phyloP scores from a whole-genome alignment of 2,113 vertebrate genomes.

The Macrotis lagotis region DNA sequence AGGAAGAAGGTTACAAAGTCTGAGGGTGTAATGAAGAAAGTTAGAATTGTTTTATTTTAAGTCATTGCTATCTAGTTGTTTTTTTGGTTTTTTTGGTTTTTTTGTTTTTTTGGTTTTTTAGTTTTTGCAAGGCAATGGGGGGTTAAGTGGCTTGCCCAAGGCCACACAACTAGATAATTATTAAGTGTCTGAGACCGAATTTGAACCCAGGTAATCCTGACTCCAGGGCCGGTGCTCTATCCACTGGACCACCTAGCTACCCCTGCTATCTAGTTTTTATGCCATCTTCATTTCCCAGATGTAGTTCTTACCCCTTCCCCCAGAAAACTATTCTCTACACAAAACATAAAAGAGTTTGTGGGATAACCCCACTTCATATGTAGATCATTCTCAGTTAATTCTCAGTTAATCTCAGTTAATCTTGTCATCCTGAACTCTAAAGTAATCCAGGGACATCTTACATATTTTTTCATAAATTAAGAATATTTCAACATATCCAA shows the following conservation, averaged over 20 bases:
- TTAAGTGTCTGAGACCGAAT: too few relatives aligned
- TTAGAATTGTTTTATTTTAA: not conserved
- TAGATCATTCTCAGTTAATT: not conserved
- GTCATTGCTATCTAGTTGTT: too few relatives aligned
- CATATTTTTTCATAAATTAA: not conserved
- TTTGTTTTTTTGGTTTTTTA: too few relatives aligned
- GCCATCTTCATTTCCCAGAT: not conserved
- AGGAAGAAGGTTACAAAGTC: not conserved
- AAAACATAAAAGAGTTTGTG: not conserved
- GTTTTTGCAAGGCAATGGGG: too few relatives aligned
- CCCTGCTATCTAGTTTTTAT: not conserved
- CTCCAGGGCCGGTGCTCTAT: too few relatives aligned
- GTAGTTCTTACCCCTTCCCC: not conserved
- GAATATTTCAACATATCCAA: not conserved
- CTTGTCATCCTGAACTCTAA: not conserved
- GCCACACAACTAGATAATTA: too few relatives aligned
- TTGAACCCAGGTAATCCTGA: too few relatives aligned
- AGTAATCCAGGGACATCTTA: not conserved
- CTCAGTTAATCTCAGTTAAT: not conserved
- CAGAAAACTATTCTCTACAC: not conserved
- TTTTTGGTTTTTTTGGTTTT: too few relatives aligned
- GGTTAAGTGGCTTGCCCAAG: too few relatives aligned
- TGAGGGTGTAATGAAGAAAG: slow-evolving; percentile 1
- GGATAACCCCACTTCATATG: not conserved
- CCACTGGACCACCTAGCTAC: too few relatives aligned